Conservation (phyloP, 2,797 vertebrate species). For the Coilia nasus region DNA sequence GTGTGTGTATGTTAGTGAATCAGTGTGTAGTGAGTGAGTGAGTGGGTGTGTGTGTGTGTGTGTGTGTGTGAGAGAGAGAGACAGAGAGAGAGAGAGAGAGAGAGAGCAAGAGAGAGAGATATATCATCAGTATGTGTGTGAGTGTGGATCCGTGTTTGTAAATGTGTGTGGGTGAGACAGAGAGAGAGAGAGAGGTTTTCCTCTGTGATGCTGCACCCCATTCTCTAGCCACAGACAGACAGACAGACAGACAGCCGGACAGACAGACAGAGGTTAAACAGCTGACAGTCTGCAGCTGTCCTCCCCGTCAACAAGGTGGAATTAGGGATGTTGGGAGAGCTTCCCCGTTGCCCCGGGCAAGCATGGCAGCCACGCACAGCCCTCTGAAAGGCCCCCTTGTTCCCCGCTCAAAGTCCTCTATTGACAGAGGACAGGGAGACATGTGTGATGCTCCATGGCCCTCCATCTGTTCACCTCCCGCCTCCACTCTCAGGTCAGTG, state of each 20-base stretch:
- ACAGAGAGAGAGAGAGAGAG: too few relatives aligned
- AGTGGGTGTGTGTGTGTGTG: too few relatives aligned
- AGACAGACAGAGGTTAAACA: background rate
- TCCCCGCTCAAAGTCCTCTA: slow-evolving; percentile 51
- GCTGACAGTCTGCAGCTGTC: background rate
- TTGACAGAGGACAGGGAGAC: background rate
- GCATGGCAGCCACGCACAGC: background rate
- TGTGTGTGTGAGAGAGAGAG: background rate
- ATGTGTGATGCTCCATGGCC: background rate
- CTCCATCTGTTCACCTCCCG: background rate
- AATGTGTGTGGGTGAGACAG: too few relatives aligned
- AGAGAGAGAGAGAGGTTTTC: too few relatives aligned
- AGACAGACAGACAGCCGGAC: slow-evolving; percentile 25
- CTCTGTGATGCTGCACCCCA: too few relatives aligned
- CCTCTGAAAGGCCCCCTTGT: slow-evolving; percentile 54
- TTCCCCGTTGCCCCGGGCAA: background rate
- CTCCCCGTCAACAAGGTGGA: background rate
- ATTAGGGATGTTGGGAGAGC: background rate
- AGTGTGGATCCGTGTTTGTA: too few relatives aligned
- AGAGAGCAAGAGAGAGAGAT: too few relatives aligned
- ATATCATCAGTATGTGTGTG: too few relatives aligned
- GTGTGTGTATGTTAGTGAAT: too few relatives aligned
- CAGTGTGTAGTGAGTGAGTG: too few relatives aligned
- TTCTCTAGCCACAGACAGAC: background rate
- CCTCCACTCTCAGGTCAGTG: slow-evolving; percentile 7